Conservation (phyloP, 2,797 vertebrate genomes). For the Melopsittacus undulatus region DNA sequence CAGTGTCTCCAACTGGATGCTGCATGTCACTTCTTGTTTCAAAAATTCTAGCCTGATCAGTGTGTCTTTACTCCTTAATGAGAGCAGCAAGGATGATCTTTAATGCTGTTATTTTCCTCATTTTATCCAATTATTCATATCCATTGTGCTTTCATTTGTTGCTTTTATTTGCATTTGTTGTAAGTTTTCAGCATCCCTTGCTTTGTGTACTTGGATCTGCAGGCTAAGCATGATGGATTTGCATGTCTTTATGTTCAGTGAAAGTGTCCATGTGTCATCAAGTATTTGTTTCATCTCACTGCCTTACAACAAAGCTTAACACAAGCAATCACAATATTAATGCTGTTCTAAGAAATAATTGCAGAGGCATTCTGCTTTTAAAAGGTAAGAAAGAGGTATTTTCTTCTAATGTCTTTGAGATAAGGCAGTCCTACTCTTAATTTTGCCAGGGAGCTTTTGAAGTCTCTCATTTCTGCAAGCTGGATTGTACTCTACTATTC, state of each 20-base stretch:
- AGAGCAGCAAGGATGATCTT: not conserved
- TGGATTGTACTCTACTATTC: not conserved
- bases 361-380: not conserved
- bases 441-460: not conserved
- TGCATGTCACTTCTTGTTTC: not conserved
- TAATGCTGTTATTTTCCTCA: not conserved
- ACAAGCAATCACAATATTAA: not conserved
- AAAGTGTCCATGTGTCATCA: not conserved
- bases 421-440: not conserved
- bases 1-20: not conserved
- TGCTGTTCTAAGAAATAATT: not conserved
- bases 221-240: not conserved
- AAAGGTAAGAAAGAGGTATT: not conserved
- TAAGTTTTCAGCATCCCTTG: not conserved
- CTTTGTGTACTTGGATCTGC: not conserved
- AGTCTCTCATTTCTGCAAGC: not conserved
- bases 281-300: not conserved
- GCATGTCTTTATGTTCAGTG: not conserved
- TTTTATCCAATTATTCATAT: not conserved
- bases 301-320: not conserved
- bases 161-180: not conserved
- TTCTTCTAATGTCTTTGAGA: not conserved
- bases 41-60: not conserved
- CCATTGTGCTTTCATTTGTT: not conserved
- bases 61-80: not conserved